A percentile compares a stretch with the other conserved stretches of the same genome.
These are phyloP conservation scores for Lithophane semibrunnea DNA, from an alignment of 2,888 invertebrate species.

Conservation along the genomic window DNA sequence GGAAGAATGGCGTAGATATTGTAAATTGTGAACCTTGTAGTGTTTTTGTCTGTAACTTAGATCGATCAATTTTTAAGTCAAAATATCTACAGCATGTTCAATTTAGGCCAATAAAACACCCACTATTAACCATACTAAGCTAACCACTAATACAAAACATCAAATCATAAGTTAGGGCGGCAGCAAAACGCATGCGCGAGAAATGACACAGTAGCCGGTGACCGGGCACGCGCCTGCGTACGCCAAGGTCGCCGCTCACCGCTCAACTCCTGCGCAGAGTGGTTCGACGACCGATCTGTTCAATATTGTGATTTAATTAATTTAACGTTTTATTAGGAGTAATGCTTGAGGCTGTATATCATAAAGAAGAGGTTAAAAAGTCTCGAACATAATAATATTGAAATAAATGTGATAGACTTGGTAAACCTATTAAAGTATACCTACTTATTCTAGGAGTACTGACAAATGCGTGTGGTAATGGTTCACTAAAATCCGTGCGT, in stretches of 20 bases:
- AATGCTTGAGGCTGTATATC: not conserved
- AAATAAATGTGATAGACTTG: too few relatives aligned
- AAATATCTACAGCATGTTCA: too few relatives aligned
- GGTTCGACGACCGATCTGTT: conserved; percentile 82
- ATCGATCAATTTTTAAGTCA: not conserved
- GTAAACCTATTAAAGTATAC: not conserved
- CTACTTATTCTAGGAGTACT: not conserved
- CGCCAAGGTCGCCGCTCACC: conserved; percentile 84
- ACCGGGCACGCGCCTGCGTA: conserved; percentile 71
- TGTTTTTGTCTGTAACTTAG: not conserved
- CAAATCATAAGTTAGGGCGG: conserved; percentile 61
- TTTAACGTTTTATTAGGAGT: conserved; percentile 20
- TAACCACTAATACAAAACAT: conserved; percentile 52
- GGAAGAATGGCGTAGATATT: not conserved
- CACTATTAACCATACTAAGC: not conserved
- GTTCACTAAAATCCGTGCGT: too few relatives aligned
- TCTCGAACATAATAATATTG: not conserved
- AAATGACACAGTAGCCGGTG: conserved; percentile 76
- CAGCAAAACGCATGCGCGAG: conserved; percentile 69
- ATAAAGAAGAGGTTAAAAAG: not conserved
- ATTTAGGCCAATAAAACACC: not conserved
- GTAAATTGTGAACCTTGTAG: not conserved
- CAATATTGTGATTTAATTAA: conserved; percentile 56
- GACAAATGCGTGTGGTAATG: too few relatives aligned
- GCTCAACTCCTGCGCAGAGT: conserved; percentile 67